Evolutionary conservation across 2,113 vertebrate genomes (phyloP).

Genomic region (Pelodiscus sinensis): DNA sequence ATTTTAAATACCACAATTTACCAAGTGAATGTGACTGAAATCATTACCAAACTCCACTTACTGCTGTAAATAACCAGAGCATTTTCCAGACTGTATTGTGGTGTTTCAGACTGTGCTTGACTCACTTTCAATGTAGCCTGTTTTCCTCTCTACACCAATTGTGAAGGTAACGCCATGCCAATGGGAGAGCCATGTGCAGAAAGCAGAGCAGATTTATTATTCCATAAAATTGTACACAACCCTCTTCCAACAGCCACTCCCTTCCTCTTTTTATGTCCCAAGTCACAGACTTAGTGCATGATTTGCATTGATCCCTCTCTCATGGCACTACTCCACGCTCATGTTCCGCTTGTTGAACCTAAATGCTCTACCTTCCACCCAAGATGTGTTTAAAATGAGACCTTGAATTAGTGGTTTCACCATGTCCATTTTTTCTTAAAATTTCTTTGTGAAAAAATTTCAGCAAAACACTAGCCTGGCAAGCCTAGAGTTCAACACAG

Average conservation of each 20-base stretch:
- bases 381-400: not conserved
- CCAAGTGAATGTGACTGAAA: not conserved
- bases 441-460: not conserved
- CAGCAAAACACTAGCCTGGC: not conserved
- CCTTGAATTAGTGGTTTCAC: not conserved
- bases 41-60: not conserved
- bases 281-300: not conserved
- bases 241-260: not conserved
- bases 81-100: not conserved
- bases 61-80: not conserved
- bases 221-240: not conserved
- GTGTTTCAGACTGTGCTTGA: not conserved
- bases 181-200: not conserved
- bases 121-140: not conserved
- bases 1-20: not conserved
- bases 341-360: not conserved
- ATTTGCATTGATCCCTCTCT: not conserved
- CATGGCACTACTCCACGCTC: not conserved
- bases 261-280: not conserved
- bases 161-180: not conserved
- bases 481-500: not conserved
- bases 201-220: not conserved
- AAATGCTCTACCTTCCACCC: not conserved
- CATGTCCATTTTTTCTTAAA: not conserved
- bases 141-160: not conserved